These are phyloP conservation scores for Trematocara macrostoma DNA, from an alignment of 2,113 vertebrate species.

Conservation along the genomic window DNA sequence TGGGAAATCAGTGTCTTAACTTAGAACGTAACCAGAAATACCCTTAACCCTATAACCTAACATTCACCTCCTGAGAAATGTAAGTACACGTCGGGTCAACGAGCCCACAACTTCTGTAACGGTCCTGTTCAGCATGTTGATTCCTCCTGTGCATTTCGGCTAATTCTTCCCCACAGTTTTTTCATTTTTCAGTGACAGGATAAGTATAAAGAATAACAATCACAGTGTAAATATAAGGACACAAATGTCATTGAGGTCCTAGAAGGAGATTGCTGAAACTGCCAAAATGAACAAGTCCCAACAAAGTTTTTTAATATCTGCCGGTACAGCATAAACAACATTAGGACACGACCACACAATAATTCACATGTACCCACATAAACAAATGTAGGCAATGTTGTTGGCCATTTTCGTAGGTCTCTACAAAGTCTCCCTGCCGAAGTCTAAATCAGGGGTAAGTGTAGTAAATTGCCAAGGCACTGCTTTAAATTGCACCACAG, in stretches of 20 bases:
- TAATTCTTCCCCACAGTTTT: background rate
- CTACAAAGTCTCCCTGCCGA: background rate
- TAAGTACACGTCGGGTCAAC: background rate
- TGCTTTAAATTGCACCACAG: slow-evolving; percentile 6
- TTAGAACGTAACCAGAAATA: background rate
- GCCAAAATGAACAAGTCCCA: background rate
- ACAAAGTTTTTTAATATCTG: background rate
- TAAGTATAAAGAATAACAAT: background rate
- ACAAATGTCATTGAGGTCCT: background rate
- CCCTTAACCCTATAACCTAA: background rate
- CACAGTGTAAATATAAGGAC: background rate
- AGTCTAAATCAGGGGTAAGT: background rate
- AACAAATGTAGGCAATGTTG: background rate
- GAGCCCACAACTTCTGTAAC: background rate
- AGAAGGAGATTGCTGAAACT: background rate
- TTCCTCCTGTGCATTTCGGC: background rate
- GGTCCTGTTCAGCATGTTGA: background rate
- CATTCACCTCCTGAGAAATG: background rate
- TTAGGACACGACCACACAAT: background rate
- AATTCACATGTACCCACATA: background rate
- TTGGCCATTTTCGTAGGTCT: background rate
- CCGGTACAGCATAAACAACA: background rate
- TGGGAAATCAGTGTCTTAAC: background rate
- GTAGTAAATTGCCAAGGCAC: background rate
- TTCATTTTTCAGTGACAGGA: background rate